Base-by-base conservation (phyloP, 1,140 invertebrate species). In the Pachypsylla venusta region DNA sequence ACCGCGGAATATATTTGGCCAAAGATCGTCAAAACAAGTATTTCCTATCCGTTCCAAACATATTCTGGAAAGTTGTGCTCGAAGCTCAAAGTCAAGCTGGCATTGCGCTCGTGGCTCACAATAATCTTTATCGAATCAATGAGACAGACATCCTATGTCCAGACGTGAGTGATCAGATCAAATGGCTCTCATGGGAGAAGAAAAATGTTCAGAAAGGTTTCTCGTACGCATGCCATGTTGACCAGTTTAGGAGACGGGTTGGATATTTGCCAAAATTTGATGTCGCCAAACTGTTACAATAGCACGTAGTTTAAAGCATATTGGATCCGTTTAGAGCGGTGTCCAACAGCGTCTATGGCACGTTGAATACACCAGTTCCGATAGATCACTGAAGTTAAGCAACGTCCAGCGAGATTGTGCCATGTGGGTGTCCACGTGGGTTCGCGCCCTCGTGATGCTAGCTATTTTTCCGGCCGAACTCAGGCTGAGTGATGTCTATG, bases 81-180 rank as follows among this genome's bases (percentile, higher is more conserved):
- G 39, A 66, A 20, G 7, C 28, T 1, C 4, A 27, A 1, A 58
- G 13, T 1, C 55, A 57, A 16, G 25, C 12, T n/a, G 65, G 57
- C 7, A 61, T 64, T 1, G 67, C 61, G 1, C 40, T 68, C n/a
- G 54, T 67, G 20, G 63, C 63, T 28, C 22, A 67, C 12, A 67
- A 68, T 30, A 67, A 68, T 57, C 67, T 66, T 5, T 61, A 56
- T 20, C 7, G 16, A 12, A 26, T 58, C 19, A 1, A n/a, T 14
- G 58, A 55, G 7, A 20, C 19, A 3, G 27, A 53, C 3, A n/a
- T 59, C 25, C 39, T 64, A 20, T 64, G 66, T 30, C 54, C 61
- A 7, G 42, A 62, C 26, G 30, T 64, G 1, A 67, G 67, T 28
- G 19, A 53, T 53, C 54, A 63, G 57, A 53, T 66, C 5, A 35